Evolutionary conservation across 2,797 vertebrate genomes (phyloP), one percentile per base, ranked within the genome.

Genomic region (Siniperca scherzeri): DNA sequence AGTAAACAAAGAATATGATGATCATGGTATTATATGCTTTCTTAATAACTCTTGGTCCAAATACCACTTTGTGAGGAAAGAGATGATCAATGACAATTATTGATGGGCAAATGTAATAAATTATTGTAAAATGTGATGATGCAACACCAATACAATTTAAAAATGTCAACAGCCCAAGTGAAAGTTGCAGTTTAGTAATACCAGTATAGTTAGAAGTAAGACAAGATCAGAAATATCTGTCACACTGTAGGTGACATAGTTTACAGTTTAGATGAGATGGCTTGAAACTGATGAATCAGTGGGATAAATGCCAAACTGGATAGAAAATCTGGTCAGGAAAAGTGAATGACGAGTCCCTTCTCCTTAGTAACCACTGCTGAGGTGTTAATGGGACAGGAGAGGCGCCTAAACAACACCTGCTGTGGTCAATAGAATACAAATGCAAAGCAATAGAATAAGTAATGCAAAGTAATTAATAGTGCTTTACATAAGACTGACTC

Each of bases 371-470:
- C 52, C 50, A 53, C 25, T 60, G 42, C 65, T 21, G 57, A 78
- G 7, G 70, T 60, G 62, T 61, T 77, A 74, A 87, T 82, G 30
- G 71, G 66, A 76, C 72, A 69, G 13, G 52, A 66, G 22, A 21
- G 14, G 61, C 21, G 52, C 40, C 30, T n/a, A 12, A 65, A 60
- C 44, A 46, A 79, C 44, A 44, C 36, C 52, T 40, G 40, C 33
- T 36, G 44, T 10, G 22, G 40, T 27, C 30, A 44, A 21, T 0
- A 13, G 36, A 70, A n/a, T 25, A 11, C 42, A 59, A 65, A 64
- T 21, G 53, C 12, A 50, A 25, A 36, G 11, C 27, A 67, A 7
- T 12, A 30, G 17, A 71, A 44, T 19, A 22, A 48, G 19, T 13
- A 44, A 76, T 21, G 71, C 30, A 27, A 53, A 42, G 60, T 25